phyloP scores from a whole-genome alignment of 2,888 invertebrate species.

The Trypoxylon attenuatum region DNA sequence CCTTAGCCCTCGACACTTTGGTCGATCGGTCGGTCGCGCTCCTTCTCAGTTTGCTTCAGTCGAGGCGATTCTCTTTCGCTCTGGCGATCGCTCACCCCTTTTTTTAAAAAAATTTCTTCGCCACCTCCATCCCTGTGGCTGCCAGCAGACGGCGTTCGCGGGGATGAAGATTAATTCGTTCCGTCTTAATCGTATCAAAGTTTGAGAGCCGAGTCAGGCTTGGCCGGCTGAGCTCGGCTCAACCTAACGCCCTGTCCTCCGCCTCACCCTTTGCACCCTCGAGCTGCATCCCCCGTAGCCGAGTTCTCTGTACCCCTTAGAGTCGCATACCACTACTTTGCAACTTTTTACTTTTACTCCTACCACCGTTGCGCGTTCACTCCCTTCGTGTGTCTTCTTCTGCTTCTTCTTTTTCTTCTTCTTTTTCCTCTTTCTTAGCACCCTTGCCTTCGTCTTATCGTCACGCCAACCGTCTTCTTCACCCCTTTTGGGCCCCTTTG shows the following conservation, averaged over 20 bases:
- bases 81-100: constrained; percentile 62
- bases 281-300: constrained; percentile 42
- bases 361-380: constrained; percentile 40
- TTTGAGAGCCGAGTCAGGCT: constrained; percentile 70
- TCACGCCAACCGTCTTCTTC: constrained; percentile 18
- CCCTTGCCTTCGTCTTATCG: constrained; percentile 11
- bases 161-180: constrained; percentile 75
- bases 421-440: constrained; percentile 6
- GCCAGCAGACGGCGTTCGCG: constrained; percentile 64
- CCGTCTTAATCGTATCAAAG: constrained; percentile 75
- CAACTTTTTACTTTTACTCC: constrained; percentile 50
- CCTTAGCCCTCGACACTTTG: constrained; percentile 51
- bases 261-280: constrained; percentile 4
- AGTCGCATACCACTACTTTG: constrained; percentile 44
- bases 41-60: no score
- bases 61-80: constrained; percentile 57
- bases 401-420: constrained; percentile 3
- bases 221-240: constrained; percentile 61
- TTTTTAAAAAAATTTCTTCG: constrained; percentile 55
- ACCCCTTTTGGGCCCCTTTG: constrained; percentile 2
- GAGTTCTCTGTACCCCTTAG: constrained; percentile 27
- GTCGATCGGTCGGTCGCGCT: constrained; percentile 37
- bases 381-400: constrained; percentile 40
- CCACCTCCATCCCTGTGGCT: constrained; percentile 59
- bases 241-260: constrained; percentile 49